phyloP scores from a whole-genome alignment of 2,797 vertebrate genomes.

The Eleutherodactylus coqui region DNA sequence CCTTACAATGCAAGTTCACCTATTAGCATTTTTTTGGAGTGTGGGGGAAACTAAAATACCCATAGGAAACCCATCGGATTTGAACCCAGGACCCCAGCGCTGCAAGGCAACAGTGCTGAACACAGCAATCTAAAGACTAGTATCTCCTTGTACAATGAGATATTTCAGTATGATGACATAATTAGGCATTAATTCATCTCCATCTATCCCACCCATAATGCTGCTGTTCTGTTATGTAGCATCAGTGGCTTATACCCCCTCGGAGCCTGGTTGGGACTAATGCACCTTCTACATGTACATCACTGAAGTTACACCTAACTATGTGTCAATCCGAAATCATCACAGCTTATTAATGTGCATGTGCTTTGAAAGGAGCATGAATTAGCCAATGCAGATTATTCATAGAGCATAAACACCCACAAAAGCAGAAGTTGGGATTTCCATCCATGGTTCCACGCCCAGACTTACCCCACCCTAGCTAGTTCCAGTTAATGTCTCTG shows the following conservation, averaged over 20 bases:
- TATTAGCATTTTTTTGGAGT: no score
- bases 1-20: no score
- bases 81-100: no score
- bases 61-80: no score
- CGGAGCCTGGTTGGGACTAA: no score
- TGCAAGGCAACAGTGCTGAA: no score
- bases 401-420: slow-evolving; percentile 49
- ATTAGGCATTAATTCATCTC: neutral
- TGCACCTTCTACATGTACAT: no score
- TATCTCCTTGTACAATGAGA: no score
- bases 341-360: neutral
- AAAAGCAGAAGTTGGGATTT: slow-evolving; percentile 64
- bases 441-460: slow-evolving; percentile 50
- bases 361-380: slow-evolving; percentile 25
- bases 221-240: no score
- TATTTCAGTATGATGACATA: no score
- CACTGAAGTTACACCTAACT: neutral
- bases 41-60: no score
- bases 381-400: slow-evolving; percentile 50
- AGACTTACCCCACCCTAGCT: slow-evolving; percentile 26
- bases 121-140: no score
- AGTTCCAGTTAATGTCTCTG: slow-evolving; percentile 53
- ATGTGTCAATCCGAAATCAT: neutral
- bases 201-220: neutral
- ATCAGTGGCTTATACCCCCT: neutral